Percentiles rank a stretch among this genome's conserved stretches.
Conservation (phyloP, 2,113 vertebrate genomes). For the Carettochelys insculpta region DNA sequence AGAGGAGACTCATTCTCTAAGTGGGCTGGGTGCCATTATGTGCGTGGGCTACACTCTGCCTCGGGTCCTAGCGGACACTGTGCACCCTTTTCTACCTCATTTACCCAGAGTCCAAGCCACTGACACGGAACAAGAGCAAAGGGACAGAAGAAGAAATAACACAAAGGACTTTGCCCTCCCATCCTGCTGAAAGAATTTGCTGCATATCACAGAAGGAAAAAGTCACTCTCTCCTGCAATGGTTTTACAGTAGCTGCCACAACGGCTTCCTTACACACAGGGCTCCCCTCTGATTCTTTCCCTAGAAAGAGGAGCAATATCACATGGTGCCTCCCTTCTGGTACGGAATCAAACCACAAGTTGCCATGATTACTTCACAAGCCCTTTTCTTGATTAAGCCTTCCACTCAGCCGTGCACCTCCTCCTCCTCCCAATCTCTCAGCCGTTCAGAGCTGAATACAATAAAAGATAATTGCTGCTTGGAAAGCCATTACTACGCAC, state of each 20-base stretch:
- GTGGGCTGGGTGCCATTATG: too few relatives aligned
- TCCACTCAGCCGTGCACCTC: not conserved
- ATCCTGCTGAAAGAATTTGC: not conserved
- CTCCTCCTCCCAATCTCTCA: accelerated
- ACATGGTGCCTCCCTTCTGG: accelerated
- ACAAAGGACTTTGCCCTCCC: not conserved
- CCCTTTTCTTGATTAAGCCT: accelerated
- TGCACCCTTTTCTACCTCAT: not conserved
- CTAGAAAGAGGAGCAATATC: not conserved
- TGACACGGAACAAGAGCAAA: not conserved
- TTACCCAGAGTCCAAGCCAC: not conserved
- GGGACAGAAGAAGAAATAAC: not conserved
- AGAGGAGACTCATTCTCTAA: too few relatives aligned
- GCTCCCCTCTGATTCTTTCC: not conserved
- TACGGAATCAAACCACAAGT: not conserved
- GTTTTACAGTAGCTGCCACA: not conserved
- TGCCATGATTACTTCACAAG: not conserved
- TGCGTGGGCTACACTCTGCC: too few relatives aligned
- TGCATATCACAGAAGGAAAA: accelerated
- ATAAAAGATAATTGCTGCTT: not conserved
- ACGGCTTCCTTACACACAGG: not conserved
- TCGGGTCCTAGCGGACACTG: not conserved
- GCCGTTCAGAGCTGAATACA: not conserved
- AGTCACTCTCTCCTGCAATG: not conserved
- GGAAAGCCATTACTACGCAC: not conserved